phyloP scores from a whole-genome alignment of 2,888 invertebrate genomes.

The Lordiphosa andalusiaca region DNA sequence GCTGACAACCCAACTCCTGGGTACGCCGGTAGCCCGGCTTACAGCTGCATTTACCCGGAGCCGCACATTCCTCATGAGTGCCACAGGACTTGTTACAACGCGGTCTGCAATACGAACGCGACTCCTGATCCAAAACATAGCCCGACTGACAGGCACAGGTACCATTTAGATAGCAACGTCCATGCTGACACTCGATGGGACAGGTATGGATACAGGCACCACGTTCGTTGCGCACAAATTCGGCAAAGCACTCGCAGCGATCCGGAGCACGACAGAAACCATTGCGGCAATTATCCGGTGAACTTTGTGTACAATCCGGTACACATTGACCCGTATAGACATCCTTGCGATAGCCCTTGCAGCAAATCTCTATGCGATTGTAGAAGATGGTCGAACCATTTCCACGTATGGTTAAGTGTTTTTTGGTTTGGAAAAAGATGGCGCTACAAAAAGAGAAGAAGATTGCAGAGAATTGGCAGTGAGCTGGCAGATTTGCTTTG shows the following conservation, averaged over 20 bases:
- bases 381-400: conserved; percentile 74
- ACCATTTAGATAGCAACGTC: conserved; percentile 83
- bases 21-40: conserved; percentile 69
- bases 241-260: conserved; percentile 77
- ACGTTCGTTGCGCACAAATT: conserved; percentile 69
- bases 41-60: conserved; percentile 70
- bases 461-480: background rate
- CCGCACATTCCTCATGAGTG: conserved; percentile 68
- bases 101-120: conserved; percentile 76
- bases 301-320: conserved; percentile 77
- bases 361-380: conserved; percentile 86
- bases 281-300: conserved; percentile 80
- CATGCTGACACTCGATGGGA: conserved; percentile 86
- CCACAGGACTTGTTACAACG: conserved; percentile 78
- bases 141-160: conserved; percentile 83
- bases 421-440: conserved; percentile 72
- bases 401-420: conserved; percentile 77
- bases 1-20: conserved; percentile 73
- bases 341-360: conserved; percentile 85
- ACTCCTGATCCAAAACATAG: conserved; percentile 73
- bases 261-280: conserved; percentile 81
- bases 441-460: conserved; percentile 47
- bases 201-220: conserved; percentile 84
- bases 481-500: too few relatives aligned
- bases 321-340: conserved; percentile 80